Percentiles rank a stretch among this genome's conserved stretches.
Conservation (phyloP, 2,797 vertebrate species). For the Lophotriccus pileatus region DNA sequence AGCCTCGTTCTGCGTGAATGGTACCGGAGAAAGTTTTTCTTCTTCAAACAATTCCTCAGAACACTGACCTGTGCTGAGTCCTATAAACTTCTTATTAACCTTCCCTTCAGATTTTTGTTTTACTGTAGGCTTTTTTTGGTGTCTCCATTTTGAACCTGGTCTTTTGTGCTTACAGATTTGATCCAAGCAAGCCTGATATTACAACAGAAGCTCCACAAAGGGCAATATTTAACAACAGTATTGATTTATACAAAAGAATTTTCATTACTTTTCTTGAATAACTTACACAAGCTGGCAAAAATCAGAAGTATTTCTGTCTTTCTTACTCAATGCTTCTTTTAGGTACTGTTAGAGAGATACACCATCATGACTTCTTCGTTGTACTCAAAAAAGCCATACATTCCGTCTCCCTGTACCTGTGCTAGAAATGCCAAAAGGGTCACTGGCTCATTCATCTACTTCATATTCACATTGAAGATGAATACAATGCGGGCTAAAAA, state of each 20-base stretch:
- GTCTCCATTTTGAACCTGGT: not conserved
- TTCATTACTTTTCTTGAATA: not conserved
- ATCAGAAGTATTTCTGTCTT: not conserved
- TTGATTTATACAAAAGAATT: not conserved
- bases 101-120: not conserved
- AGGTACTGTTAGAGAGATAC: not conserved
- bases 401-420: not conserved
- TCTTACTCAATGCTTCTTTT: not conserved
- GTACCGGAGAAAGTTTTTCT: not conserved
- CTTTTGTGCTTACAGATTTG: not conserved
- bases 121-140: not conserved
- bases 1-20: not conserved
- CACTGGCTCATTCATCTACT: not conserved
- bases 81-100: not conserved
- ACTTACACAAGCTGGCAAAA: not conserved
- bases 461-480: not conserved
- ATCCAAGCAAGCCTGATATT: not conserved
- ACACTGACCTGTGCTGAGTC: not conserved
- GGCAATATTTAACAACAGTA: not conserved
- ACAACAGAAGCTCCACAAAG: not conserved
- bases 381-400: not conserved
- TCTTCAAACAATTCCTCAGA: not conserved
- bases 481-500: not conserved
- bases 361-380: not conserved
- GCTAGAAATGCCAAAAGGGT: not conserved